phyloP scores from a whole-genome alignment of 2,113 vertebrate genomes.

The Catharus fuscescens region DNA sequence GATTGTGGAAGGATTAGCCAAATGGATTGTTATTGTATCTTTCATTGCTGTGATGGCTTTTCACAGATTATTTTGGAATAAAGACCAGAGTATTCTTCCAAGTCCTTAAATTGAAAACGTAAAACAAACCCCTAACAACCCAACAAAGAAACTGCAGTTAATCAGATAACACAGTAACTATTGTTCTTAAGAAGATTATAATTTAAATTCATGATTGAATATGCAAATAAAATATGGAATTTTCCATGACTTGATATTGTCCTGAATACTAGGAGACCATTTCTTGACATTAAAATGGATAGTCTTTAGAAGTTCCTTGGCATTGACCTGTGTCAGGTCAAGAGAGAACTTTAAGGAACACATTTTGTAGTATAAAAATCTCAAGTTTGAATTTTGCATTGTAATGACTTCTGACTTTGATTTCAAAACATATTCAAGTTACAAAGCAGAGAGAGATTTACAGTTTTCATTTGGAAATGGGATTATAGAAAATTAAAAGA shows the following conservation, averaged over 20 bases:
- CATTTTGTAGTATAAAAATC: not conserved
- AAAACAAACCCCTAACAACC: fast-evolving
- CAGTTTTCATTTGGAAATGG: not conserved
- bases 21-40: not conserved
- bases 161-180: not conserved
- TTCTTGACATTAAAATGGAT: not conserved
- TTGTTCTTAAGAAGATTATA: not conserved
- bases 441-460: not conserved
- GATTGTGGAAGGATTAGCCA: conserved; percentile 1
- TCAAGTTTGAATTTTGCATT: not conserved
- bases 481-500: not conserved
- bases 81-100: not conserved
- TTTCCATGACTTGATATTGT: not conserved
- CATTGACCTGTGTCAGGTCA: not conserved
- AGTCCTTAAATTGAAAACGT: not conserved
- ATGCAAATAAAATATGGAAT: not conserved
- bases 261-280: not conserved
- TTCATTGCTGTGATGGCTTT: not conserved
- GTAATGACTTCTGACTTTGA: not conserved
- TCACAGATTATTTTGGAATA: conserved; percentile 13
- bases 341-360: not conserved
- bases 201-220: not conserved
- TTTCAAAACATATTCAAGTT: not conserved
- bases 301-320: not conserved
- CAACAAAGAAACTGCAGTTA: not conserved